Evolutionary conservation across 2,113 vertebrate species (phyloP), one percentile per base, ranked within the genome.

Genomic region (Antechinus stuartii): DNA sequence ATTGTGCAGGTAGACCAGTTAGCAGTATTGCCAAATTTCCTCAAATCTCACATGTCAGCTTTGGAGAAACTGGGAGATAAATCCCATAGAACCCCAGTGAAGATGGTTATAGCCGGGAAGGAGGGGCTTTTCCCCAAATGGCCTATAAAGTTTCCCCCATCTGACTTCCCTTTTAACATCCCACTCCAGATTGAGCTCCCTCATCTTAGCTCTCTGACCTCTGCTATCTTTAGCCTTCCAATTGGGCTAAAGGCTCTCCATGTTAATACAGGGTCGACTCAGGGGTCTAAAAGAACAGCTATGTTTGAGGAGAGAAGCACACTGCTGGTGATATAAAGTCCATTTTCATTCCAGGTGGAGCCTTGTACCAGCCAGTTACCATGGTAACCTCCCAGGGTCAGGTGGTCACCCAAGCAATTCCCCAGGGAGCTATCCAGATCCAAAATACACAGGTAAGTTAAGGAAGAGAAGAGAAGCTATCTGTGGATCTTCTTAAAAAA

Each of bases 311-410:
- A 42, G n/a, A 84, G 68, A 42, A 42, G 19, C 92, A 35, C 42
- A 50, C 89, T 93, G 42, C 91, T 95, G 93, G 93, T 95, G 24
- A 95, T 92, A 91, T 96, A 49, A 97, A 96, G 96, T 94, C 91
- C 97, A 92, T 97, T 98, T 96, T 97, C 96, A 98, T 98, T 95
- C 95, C 97, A 99, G 99, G 99, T 98, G 99, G 99, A 98, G 99
- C 99, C 95, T 97, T 99, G 98, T 99, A 99, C 99, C 99, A 99
- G 99, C 99, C 99, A 0, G 99, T 99, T 99, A 99, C 99, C 2
- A 99, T 99, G 99, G 99, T 99, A 99, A 99, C 99, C 94, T 99
- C 99, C 90, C 99, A 99, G 98, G 99, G 99, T 98, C 99, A 99
- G 99, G 99, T 99, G 98, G 99, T 99, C 96, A 99, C 99, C 96